Evolutionary conservation across 2,797 vertebrate species (phyloP).

Genomic region (Acipenser transmontanus): DNA sequence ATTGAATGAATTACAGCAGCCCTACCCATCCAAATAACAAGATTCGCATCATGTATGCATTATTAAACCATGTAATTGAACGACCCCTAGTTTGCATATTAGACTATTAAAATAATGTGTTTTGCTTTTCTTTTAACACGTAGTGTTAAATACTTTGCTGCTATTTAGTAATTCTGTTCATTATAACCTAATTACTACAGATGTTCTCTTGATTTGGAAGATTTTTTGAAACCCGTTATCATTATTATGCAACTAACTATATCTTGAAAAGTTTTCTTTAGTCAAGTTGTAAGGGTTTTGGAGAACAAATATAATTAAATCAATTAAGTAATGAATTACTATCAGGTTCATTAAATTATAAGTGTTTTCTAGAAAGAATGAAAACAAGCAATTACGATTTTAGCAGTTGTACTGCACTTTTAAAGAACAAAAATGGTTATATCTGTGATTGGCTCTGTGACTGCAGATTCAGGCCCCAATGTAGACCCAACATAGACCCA

Average conservation of each 20-base stretch:
- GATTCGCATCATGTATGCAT: slow-evolving; percentile 95
- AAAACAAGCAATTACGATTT: not conserved
- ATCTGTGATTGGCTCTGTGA: too few relatives aligned
- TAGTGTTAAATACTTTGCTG: slow-evolving; percentile 92
- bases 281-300: slow-evolving; percentile 1
- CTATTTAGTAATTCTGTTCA: slow-evolving; percentile 92
- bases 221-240: slow-evolving; percentile 65
- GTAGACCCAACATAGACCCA: too few relatives aligned
- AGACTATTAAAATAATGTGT: slow-evolving; percentile 99
- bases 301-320: slow-evolving; percentile 3
- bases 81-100: slow-evolving; percentile 99
- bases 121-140: slow-evolving; percentile 97
- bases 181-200: slow-evolving; percentile 98
- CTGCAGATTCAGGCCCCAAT: too few relatives aligned
- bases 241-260: slow-evolving; percentile 31
- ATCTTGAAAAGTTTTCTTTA: slow-evolving; percentile 55
- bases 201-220: slow-evolving; percentile 99
- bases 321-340: not conserved
- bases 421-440: too few relatives aligned
- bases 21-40: slow-evolving; percentile 89
- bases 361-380: not conserved
- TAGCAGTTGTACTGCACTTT: too few relatives aligned
- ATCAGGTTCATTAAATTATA: not conserved
- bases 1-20: slow-evolving; percentile 81
- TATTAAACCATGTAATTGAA: slow-evolving; percentile 99